Base-by-base conservation (phyloP, 2,888 invertebrate genomes). In the Zootermopsis nevadensis region DNA sequence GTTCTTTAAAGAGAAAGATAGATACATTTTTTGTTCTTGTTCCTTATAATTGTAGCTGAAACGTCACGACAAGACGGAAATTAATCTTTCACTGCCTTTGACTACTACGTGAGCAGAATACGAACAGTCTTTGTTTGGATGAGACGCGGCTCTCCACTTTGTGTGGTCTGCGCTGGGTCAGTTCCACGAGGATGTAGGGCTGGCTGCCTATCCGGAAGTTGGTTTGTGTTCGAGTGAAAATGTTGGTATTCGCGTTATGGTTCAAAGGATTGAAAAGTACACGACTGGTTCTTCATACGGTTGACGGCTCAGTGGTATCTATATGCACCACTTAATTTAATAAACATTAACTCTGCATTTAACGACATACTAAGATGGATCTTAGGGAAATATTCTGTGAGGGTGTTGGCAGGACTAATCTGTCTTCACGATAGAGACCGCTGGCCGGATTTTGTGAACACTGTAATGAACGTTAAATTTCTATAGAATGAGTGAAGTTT, bases 11-110 rank as follows among this genome's bases (percentile, higher is more conserved):
- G 69, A 67, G 69, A 69, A 33, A 33, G 22, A 69, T 19, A 69
- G 12, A 4, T 31, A 19, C 27, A 10, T 31, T 67, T 67, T 72
- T 72, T 10, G 31, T 69, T 35, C 24, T 19, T 24, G 15, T 35
- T 72, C 35, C 35, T 72, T 72, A 35, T 72, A 72, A 72, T 72
- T 72, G 72, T 35, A 72, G 72, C 35, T 72, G 72, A 72, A 72
- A 72, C 72, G 72, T 35, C 72, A 72, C 33, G 72, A 35, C 72
- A 31, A 72, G 72, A 72, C 1, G 30, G 72, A 33, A 72, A 72
- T 72, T 72, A 72, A 72, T 72, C 33, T 72, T 30, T 67, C 67
- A n/a, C 33, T 69, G 69, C 31, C 3, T 31, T 42, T 38, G 38
- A n/a, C 31, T 74, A n/a, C 22, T 38, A 38, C 74, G 74, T 74